Evolutionary conservation across 2,113 vertebrate genomes (phyloP), one percentile per base, ranked within the genome.

Genomic region (Seriola aureovittata): DNA sequence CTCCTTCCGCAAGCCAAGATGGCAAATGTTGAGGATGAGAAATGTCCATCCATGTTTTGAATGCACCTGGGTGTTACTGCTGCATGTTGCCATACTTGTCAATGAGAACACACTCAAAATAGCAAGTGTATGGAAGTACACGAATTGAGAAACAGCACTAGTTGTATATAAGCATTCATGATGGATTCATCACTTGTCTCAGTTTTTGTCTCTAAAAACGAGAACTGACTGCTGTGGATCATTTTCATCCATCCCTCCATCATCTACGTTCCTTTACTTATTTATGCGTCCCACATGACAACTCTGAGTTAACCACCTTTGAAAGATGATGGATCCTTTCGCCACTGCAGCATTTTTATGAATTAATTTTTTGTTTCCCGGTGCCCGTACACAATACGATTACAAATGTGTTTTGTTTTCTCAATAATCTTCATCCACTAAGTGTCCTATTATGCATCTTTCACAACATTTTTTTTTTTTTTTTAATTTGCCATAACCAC

Each of bases 211-310:
- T 29, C 2, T 29, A 29, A 29, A 29, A 29, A 29, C 2, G 29
- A 29, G 25, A 29, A 29, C 29, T 29, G 29, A 29, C 2, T 29
- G 57, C 46, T 8, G 23, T 62, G 54, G 46, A 85, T 80, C 4
- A 44, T 82, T 82, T 59, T 63, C 60, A 52, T 64, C 17, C 72
- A 58, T 46, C 23, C 72, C 38, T 46, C 21, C 46, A 19, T 71
- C 40, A 63, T 44, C 29, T 29, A 29, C 29, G 29, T 29, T 29
- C 29, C 29, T 29, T 29, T 29, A 29, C 29, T 29, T 29, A 29
- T 29, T 29, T 29, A 29, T 29, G 29, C 29, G 29, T 29, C 29
- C 29, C 9, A 16, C 21, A 25, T 64, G 12, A 36, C 54, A 70
- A 12, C 46, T 40, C 3, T 4, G 38, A 55, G 11, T 19, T 32